phyloP scores from a whole-genome alignment of 2,797 vertebrate species.

The Tauraco hartlaubi region DNA sequence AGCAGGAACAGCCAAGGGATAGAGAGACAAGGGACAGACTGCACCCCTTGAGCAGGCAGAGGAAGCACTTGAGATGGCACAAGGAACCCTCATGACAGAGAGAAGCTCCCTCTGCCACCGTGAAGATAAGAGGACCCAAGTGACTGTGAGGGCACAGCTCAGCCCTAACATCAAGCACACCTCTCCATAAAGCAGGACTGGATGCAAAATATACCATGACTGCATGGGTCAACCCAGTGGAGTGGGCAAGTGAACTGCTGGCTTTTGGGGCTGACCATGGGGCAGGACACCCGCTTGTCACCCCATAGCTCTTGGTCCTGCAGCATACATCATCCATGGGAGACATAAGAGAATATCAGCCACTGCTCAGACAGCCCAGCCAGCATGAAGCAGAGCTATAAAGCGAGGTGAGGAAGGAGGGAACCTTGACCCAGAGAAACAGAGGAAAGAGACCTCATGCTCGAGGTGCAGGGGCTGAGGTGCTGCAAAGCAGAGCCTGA shows the following conservation, averaged over 20 bases:
- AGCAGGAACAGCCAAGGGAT: background rate
- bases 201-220: background rate
- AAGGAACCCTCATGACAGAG: background rate
- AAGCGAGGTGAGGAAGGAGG: background rate
- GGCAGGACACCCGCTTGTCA: background rate
- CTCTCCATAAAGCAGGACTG: background rate
- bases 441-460: background rate
- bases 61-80: background rate
- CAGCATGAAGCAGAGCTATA: background rate
- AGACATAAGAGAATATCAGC: background rate
- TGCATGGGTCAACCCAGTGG: background rate
- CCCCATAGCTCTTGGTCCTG: fast-evolving
- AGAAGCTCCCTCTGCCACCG: background rate
- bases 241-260: background rate
- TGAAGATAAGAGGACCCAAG: background rate
- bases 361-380: background rate
- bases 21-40: background rate
- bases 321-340: background rate
- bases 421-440: background rate
- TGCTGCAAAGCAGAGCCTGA: background rate
- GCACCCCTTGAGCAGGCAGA: fast-evolving
- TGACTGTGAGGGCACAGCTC: background rate
- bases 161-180: background rate
- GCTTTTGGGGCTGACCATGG: background rate
- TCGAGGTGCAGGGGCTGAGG: background rate